phyloP scores from a whole-genome alignment of 2,888 invertebrate genomes.

The Tromatobia lineatoria region DNA sequence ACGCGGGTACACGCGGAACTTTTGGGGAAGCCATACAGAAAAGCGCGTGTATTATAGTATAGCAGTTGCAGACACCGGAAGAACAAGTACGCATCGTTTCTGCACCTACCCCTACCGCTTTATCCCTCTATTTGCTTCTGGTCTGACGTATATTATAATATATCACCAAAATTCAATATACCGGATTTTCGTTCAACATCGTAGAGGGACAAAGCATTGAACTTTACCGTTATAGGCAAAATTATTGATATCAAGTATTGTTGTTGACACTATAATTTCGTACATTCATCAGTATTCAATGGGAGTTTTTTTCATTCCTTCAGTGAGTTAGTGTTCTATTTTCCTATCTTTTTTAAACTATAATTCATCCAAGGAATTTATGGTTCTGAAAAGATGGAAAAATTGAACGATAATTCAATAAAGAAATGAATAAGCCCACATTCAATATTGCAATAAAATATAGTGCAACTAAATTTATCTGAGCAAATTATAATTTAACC shows the following conservation, averaged over 20 bases:
- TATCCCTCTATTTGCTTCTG: slow-evolving; percentile 17
- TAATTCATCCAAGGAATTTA: too few relatives aligned
- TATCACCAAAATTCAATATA: slow-evolving; percentile 61
- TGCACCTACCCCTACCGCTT: slow-evolving; percentile 38
- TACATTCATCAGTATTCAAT: slow-evolving; percentile 20
- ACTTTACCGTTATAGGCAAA: slow-evolving; percentile 45
- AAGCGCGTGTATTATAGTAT: slow-evolving; percentile 44
- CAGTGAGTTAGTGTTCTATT: not conserved
- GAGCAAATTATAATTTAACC: too few relatives aligned
- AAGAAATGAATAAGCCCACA: too few relatives aligned
- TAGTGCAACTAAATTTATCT: too few relatives aligned
- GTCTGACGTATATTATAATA: slow-evolving; percentile 60
- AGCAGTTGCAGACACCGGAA: slow-evolving; percentile 55
- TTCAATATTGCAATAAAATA: too few relatives aligned
- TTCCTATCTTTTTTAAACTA: not conserved
- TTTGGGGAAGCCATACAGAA: slow-evolving; percentile 24
- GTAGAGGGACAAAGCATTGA: slow-evolving; percentile 39
- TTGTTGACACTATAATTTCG: slow-evolving; percentile 32
- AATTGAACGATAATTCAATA: too few relatives aligned
- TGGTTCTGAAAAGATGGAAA: too few relatives aligned
- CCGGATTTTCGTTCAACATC: slow-evolving; percentile 54
- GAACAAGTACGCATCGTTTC: slow-evolving; percentile 62
- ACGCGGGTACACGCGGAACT: slow-evolving; percentile 4
- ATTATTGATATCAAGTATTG: slow-evolving; percentile 40
- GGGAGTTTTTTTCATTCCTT: not conserved